phyloP scores from a whole-genome alignment of 1,140 invertebrate genomes.

The Aphidius gifuensis region DNA sequence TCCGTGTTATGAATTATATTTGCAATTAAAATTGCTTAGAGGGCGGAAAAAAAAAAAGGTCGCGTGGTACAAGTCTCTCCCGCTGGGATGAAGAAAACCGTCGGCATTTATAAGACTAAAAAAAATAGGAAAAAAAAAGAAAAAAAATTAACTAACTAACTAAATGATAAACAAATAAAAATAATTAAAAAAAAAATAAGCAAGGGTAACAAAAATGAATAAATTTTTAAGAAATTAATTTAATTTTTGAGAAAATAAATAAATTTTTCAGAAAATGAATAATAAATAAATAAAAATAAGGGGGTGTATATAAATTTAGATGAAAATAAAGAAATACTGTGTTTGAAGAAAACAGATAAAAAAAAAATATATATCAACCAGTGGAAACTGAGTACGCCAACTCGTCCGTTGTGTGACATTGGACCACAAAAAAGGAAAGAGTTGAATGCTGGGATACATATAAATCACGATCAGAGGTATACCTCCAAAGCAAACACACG shows the following conservation, averaged over 20 bases:
- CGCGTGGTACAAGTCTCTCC: too few species aligned
- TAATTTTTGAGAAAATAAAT: too few species aligned
- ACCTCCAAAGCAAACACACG: constrained; percentile 1
- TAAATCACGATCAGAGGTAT: constrained; percentile 36
- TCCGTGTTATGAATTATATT: constrained; percentile 29
- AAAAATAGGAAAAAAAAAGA: constrained; percentile 1
- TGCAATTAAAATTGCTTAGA: constrained; percentile 30
- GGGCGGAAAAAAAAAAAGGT: constrained; percentile 7
- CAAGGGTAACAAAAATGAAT: too few species aligned
- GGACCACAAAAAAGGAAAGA: constrained; percentile 25
- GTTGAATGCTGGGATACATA: constrained; percentile 29
- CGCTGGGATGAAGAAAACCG: constrained; percentile 7
- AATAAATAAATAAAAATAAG: too few species aligned
- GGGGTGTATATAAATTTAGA: too few species aligned
- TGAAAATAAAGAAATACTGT: too few species aligned
- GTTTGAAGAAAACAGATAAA: background rate
- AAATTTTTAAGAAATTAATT: too few species aligned
- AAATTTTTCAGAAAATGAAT: too few species aligned
- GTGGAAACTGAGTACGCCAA: constrained; percentile 1
- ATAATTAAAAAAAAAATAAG: too few species aligned
- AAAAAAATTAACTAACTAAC: background rate
- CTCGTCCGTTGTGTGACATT: constrained; percentile 21
- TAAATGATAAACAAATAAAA: too few species aligned
- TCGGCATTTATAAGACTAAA: background rate
- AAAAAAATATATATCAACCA: background rate